Evolutionary conservation across 2,888 invertebrate genomes (phyloP).

Genomic region (Nipponacmea schrenckii): DNA sequence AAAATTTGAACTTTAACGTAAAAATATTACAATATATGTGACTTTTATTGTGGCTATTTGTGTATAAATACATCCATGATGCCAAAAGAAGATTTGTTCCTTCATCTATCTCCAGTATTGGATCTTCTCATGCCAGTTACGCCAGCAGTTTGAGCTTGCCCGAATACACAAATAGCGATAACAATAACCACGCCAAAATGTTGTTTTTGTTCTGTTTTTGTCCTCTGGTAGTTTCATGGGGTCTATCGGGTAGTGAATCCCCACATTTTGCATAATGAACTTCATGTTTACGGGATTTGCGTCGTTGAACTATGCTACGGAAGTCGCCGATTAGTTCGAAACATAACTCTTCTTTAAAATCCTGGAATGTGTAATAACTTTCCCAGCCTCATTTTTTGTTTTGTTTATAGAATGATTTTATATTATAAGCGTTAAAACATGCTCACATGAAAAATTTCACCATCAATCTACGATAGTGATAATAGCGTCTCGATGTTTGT

Average conservation of each 20-base stretch:
- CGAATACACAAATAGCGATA: constrained; percentile 15
- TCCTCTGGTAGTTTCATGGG: constrained; percentile 16
- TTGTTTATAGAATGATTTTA: not conserved
- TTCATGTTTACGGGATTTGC: constrained; percentile 16
- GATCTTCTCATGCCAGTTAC: constrained; percentile 21
- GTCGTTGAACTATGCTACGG: not conserved
- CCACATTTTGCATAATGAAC: constrained; percentile 15
- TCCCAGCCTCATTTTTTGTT: not conserved
- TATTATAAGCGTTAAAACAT: constrained; percentile 9
- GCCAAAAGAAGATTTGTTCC: too few relatives aligned
- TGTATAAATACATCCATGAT: too few relatives aligned
- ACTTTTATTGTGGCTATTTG: too few relatives aligned
- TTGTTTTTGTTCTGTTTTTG: constrained; percentile 13
- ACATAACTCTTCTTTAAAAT: constrained; percentile 19
- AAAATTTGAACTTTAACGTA: too few relatives aligned
- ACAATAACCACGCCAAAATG: constrained; percentile 18
- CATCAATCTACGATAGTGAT: constrained; percentile 22
- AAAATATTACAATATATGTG: too few relatives aligned
- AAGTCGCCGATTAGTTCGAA: constrained; percentile 20
- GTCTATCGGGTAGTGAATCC: constrained; percentile 19
- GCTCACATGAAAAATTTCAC: constrained; percentile 27
- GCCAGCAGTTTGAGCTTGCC: constrained; percentile 15
- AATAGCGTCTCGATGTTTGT: constrained; percentile 21
- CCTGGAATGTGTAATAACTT: constrained; percentile 11
- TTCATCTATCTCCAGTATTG: constrained; percentile 18